Evolutionary conservation across 1,140 invertebrate species (phyloP).

Genomic region (Platorchestia sp.): DNA sequence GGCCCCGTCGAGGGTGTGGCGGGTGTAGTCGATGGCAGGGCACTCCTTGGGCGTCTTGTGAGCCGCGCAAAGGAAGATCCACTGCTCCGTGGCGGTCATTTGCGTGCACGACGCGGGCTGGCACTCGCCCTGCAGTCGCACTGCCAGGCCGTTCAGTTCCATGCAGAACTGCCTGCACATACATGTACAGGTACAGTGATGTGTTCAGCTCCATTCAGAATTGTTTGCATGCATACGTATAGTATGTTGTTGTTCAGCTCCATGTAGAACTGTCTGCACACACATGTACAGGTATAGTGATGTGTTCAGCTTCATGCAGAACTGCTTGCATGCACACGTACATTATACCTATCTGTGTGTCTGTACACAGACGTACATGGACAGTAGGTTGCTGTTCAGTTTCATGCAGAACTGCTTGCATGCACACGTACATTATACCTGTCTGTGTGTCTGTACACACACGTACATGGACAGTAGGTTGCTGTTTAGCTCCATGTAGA

Average conservation of each 20-base stretch:
- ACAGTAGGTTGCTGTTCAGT: too few species aligned
- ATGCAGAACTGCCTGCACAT: slow-evolving; percentile 93
- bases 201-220: neutral
- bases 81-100: slow-evolving; percentile 99
- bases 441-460: too few species aligned
- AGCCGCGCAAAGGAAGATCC: slow-evolving; percentile 99
- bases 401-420: too few species aligned
- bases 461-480: too few species aligned
- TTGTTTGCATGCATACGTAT: neutral
- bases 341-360: too few species aligned
- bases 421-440: too few species aligned
- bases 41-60: slow-evolving; percentile 99
- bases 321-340: too few species aligned
- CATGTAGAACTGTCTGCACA: neutral
- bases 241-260: neutral
- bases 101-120: slow-evolving; percentile 96
- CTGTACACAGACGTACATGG: too few species aligned
- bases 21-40: slow-evolving; percentile 98
- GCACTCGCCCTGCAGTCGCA: slow-evolving; percentile 93
- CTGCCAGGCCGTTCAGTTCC: slow-evolving; percentile 97
- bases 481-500: too few species aligned
- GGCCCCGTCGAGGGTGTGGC: slow-evolving; percentile 99
- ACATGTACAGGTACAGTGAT: neutral
- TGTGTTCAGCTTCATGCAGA: too few species aligned
- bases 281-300: neutral